Conservation (phyloP, 2,797 vertebrate genomes). For the Helicolenus hilgendorfi region DNA sequence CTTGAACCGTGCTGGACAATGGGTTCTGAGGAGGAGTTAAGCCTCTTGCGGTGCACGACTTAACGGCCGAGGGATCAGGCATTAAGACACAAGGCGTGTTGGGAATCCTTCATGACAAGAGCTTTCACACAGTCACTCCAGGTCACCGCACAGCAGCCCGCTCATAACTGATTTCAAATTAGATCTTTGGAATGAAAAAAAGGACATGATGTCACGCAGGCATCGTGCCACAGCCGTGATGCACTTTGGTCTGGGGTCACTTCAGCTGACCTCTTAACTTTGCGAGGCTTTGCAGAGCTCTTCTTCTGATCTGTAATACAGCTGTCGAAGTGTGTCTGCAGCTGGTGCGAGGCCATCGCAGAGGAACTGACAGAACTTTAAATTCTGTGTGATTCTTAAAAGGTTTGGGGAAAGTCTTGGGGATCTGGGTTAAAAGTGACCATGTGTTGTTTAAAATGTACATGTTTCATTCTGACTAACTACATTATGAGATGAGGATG, state of each 20-base stretch:
- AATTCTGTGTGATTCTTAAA: background rate
- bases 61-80: constrained; percentile 62
- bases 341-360: background rate
- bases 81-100: constrained; percentile 59
- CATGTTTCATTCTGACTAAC: background rate
- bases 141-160: constrained; percentile 25
- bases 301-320: background rate
- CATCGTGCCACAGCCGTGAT: background rate
- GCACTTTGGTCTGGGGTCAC: background rate
- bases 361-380: background rate
- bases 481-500: background rate
- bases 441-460: background rate
- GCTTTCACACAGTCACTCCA: constrained; percentile 44
- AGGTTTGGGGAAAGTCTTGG: background rate
- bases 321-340: background rate
- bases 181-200: background rate
- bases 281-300: background rate
- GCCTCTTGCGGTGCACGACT: constrained; percentile 58
- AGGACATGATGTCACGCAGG: background rate
- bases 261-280: background rate
- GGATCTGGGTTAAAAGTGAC: background rate
- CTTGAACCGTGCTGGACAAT: constrained; percentile 23
- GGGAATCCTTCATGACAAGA: constrained; percentile 50
- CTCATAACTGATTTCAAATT: background rate
- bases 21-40: constrained; percentile 64